Conservation (phyloP, 2,888 invertebrate genomes). For the Aporophyla nigra region DNA sequence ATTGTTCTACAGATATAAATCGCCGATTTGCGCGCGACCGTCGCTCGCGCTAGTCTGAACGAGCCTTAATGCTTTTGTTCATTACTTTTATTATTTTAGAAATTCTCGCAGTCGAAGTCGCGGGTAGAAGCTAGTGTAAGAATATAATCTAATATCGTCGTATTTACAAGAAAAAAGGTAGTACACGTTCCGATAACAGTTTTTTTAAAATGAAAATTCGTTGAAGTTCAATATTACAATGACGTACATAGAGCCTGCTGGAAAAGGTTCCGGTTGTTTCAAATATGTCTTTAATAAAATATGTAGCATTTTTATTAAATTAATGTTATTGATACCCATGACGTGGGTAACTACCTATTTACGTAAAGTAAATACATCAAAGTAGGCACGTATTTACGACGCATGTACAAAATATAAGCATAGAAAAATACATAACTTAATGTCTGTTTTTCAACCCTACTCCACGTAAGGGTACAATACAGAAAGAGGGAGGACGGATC, state of each 20-base stretch:
- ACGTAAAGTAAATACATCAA: background rate
- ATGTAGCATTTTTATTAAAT: background rate
- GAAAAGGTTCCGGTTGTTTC: background rate
- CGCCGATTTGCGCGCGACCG: no score
- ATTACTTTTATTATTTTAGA: no score
- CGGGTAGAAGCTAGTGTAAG: no score
- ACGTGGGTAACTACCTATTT: no score
- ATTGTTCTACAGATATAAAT: no score
- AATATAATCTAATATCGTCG: no score
- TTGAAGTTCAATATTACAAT: background rate
- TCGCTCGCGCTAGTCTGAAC: no score
- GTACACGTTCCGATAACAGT: background rate
- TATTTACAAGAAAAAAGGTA: background rate
- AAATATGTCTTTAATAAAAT: background rate
- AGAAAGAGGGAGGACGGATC: slow-evolving; percentile 12
- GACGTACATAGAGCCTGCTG: background rate
- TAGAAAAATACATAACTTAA: slow-evolving; percentile 11
- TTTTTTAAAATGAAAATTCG: background rate
- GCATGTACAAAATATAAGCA: background rate
- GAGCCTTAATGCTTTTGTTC: no score
- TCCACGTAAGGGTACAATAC: slow-evolving; percentile 23
- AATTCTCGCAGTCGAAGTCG: no score
- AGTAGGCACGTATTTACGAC: background rate
- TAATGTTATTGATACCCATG: background rate
- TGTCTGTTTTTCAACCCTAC: slow-evolving; percentile 35